A percentile compares a stretch with the other conserved stretches of the same genome.
Conservation (phyloP, 2,113 vertebrate species). For the Vombatus ursinus region DNA sequence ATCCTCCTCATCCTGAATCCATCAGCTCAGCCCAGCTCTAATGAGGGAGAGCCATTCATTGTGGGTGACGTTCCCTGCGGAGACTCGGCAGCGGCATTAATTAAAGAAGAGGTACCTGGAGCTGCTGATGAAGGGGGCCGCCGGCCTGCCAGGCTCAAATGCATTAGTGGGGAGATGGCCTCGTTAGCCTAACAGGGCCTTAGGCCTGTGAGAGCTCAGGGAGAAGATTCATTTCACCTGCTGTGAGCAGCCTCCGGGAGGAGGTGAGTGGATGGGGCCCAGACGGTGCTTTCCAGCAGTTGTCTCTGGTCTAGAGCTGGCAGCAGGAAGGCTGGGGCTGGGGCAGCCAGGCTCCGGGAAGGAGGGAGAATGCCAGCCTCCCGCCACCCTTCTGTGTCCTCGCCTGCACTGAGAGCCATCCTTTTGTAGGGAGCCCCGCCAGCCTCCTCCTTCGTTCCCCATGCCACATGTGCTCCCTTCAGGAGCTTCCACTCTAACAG, state of each 20-base stretch:
- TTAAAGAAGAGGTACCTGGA: constrained; percentile 89
- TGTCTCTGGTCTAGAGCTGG: constrained; percentile 11
- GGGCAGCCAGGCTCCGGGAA: too few species aligned
- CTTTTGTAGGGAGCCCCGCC: too few species aligned
- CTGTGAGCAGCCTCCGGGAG: constrained; percentile 69
- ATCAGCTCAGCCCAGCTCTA: constrained; percentile 87
- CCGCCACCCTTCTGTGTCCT: too few species aligned
- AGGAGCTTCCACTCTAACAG: too few species aligned
- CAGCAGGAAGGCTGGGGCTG: neutral
- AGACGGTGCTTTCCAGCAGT: neutral
- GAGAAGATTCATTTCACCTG: constrained; percentile 70
- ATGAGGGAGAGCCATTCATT: constrained; percentile 89
- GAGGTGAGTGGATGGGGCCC: neutral
- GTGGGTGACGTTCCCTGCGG: constrained; percentile 86
- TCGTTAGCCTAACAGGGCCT: constrained; percentile 84
- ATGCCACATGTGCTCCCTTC: too few species aligned
- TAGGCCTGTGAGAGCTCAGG: constrained; percentile 70
- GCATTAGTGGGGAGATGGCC: constrained; percentile 82
- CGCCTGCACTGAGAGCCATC: too few species aligned
- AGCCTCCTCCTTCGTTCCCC: too few species aligned
- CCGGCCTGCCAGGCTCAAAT: constrained; percentile 85
- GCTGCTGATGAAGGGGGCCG: constrained; percentile 82
- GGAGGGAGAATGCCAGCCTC: too few species aligned
- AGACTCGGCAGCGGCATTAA: constrained; percentile 86
- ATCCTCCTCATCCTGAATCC: constrained; percentile 83